Percentiles rank a stretch among this genome's conserved stretches.
Conservation (phyloP, 2,113 vertebrate genomes). For the Toxotes chatareus region DNA sequence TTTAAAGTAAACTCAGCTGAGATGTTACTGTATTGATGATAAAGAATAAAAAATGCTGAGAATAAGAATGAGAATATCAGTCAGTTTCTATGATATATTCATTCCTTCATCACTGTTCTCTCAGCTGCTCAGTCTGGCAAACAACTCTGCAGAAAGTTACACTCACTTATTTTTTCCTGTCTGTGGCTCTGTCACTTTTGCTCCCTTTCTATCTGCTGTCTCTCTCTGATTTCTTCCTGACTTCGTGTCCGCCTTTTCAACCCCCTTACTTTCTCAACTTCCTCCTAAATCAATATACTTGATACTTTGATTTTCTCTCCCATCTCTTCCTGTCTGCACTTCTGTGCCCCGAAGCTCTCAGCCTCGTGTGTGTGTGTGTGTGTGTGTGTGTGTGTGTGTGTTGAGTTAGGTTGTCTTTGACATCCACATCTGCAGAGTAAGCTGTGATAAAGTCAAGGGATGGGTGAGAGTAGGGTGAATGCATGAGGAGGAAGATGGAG, state of each 20-base stretch:
- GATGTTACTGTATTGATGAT: background rate
- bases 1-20: background rate
- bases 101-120: background rate
- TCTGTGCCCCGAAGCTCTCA: slow-evolving; percentile 30
- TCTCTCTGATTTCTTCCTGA: slow-evolving; percentile 38
- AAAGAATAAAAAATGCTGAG: background rate
- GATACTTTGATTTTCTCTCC: slow-evolving; percentile 51
- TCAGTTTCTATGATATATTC: slow-evolving; percentile 8
- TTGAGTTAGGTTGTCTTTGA: slow-evolving; percentile 22
- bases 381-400: slow-evolving; percentile 18
- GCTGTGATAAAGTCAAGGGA: slow-evolving; percentile 14
- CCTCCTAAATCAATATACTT: slow-evolving; percentile 65
- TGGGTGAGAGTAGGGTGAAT: slow-evolving; percentile 17
- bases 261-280: slow-evolving; percentile 56
- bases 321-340: slow-evolving; percentile 51
- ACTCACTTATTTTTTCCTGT: slow-evolving; percentile 16
- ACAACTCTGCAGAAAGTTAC: slow-evolving; percentile 21
- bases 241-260: slow-evolving; percentile 34
- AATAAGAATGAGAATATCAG: background rate
- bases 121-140: background rate
- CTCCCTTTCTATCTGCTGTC: slow-evolving; percentile 16
- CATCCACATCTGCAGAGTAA: slow-evolving; percentile 33
- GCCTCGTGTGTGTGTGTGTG: slow-evolving; percentile 12
- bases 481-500: slow-evolving; percentile 2
- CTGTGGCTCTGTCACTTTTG: background rate